Conservation (phyloP, 2,113 vertebrate genomes). For the Anguilla japonica region DNA sequence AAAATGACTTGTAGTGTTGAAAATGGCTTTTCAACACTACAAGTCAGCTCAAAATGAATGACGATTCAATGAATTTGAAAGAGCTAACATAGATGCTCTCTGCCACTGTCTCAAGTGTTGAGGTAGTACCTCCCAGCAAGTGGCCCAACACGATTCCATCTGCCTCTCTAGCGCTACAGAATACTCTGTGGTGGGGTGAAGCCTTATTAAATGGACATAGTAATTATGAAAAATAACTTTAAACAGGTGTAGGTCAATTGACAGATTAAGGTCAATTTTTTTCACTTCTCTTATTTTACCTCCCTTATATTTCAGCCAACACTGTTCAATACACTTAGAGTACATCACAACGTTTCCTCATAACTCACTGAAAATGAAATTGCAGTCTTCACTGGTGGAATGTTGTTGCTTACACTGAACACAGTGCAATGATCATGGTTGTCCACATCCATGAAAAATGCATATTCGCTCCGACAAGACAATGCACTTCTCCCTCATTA, state of each 20-base stretch:
- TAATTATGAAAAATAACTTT: not conserved
- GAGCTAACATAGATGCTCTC: not conserved
- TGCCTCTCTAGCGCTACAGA: not conserved
- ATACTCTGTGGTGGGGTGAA: no score
- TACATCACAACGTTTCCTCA: not conserved
- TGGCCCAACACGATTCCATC: not conserved
- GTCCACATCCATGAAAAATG: not conserved
- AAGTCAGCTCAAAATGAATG: no score
- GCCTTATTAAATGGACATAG: not conserved
- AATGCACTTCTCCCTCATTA: conserved; percentile 1
- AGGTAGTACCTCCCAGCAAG: not conserved
- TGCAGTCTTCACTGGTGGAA: not conserved
- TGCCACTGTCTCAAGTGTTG: not conserved
- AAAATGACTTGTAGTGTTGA: no score
- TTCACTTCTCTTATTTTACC: no score
- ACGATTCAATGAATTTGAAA: no score
- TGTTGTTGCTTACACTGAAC: not conserved
- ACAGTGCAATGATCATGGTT: not conserved
- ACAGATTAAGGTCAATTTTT: not conserved
- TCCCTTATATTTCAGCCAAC: not conserved
- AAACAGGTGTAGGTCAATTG: not conserved
- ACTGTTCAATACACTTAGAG: not conserved
- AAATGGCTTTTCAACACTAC: no score
- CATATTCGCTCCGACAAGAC: not conserved
- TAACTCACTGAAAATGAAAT: not conserved